Conservation (phyloP, 1,140 invertebrate genomes). For the Delia radicum region DNA sequence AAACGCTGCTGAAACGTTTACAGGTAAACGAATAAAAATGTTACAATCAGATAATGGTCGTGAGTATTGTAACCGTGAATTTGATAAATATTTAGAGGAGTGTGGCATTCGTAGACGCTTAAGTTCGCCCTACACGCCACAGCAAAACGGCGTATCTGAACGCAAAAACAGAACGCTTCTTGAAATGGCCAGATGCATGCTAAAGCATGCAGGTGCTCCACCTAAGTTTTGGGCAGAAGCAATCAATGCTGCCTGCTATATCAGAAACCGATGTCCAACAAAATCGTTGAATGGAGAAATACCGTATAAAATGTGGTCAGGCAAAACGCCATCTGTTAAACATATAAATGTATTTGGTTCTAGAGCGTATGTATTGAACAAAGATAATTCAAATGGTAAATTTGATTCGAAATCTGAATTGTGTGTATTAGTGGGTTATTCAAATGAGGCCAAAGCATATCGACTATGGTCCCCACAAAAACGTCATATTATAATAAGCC, state of each 20-base stretch:
- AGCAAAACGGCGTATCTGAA: slow-evolving; percentile 50
- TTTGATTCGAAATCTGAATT: slow-evolving; percentile 19
- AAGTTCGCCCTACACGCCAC: slow-evolving; percentile 41
- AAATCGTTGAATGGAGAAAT: slow-evolving; percentile 30
- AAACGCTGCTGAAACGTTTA: slow-evolving; percentile 11
- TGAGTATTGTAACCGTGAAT: slow-evolving; percentile 41
- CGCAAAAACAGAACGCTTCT: too few relatives aligned
- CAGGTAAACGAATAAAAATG: slow-evolving; percentile 11
- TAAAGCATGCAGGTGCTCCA: slow-evolving; percentile 32
- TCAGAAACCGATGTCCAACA: slow-evolving; percentile 37
- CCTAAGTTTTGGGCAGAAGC: slow-evolving; percentile 35
- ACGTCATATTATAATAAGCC: slow-evolving; percentile 33
- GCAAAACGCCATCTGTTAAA: slow-evolving; percentile 41
- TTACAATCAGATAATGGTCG: slow-evolving; percentile 38
- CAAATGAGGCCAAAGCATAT: slow-evolving; percentile 18
- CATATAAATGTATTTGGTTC: slow-evolving; percentile 48
- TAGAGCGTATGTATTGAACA: slow-evolving; percentile 34
- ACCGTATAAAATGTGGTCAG: slow-evolving; percentile 47
- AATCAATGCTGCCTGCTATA: slow-evolving; percentile 28
- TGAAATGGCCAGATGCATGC: slow-evolving; percentile 32
- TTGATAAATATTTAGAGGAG: slow-evolving; percentile 35
- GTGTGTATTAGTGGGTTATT: slow-evolving; percentile 26
- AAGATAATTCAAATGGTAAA: slow-evolving; percentile 26
- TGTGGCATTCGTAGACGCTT: slow-evolving; percentile 30
- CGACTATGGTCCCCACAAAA: too few relatives aligned